phyloP scores from a whole-genome alignment of 2,888 invertebrate species.

The Romanomermis culicivorax region DNA sequence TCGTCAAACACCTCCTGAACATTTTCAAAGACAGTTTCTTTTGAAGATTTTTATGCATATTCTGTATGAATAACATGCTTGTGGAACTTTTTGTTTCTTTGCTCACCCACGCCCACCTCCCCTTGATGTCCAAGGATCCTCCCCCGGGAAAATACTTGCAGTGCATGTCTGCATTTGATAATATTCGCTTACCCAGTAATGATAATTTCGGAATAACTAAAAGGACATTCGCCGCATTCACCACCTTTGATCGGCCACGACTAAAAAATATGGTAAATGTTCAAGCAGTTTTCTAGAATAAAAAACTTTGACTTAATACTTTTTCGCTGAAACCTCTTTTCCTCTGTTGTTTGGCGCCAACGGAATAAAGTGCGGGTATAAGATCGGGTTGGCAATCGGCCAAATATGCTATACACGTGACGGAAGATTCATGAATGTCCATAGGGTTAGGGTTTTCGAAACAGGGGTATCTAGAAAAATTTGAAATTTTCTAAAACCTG shows the following conservation, averaged over 20 bases:
- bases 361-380: conserved; percentile 91
- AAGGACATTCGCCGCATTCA: conserved; percentile 78
- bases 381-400: conserved; percentile 94
- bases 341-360: conserved; percentile 40
- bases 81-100: too few relatives aligned
- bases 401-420: conserved; percentile 85
- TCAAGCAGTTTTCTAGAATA: not conserved
- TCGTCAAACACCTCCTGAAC: too few relatives aligned
- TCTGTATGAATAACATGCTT: too few relatives aligned
- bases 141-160: too few relatives aligned
- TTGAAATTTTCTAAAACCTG: too few relatives aligned
- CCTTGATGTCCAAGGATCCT: too few relatives aligned
- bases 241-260: conserved; percentile 94
- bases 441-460: conserved; percentile 98
- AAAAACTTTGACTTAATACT: conserved; percentile 12
- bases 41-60: too few relatives aligned
- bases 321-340: conserved; percentile 38
- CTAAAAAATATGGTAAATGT: conserved; percentile 22
- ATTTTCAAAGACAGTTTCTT: too few relatives aligned
- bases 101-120: too few relatives aligned
- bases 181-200: conserved; percentile 94
- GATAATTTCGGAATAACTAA: conserved; percentile 91
- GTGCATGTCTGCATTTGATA: too few relatives aligned
- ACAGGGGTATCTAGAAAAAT: conserved; percentile 55
- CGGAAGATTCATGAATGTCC: conserved; percentile 96